Evolutionary conservation across 2,888 invertebrate species (phyloP), one percentile per base, ranked within the genome.

Genomic region (Tipula helvola): DNA sequence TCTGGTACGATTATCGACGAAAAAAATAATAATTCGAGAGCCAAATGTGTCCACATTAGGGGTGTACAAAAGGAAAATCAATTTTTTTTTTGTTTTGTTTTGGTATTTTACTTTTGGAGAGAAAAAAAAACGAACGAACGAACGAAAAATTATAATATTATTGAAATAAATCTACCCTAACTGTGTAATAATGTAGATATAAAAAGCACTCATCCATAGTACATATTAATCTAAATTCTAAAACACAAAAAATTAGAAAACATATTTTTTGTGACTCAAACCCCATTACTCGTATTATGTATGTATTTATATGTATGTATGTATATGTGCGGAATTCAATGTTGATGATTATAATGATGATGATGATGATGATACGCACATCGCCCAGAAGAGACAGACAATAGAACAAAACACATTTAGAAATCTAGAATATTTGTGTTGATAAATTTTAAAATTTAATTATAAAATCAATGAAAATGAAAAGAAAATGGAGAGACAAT

Each of bases 131-230:
- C n/a, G n/a, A 71, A 71, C n/a, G n/a, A 52, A 52, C 52, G 52
- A 52, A 52, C 52, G 52, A 52, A 52, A 52, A 71, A 71, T 71
- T 71, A 71, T 71, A 71, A 28, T 71, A 71, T 10, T 71, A 71
- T 71, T 71, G 71, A 71, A 71, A 71, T 71, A 71, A 71, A 71
- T 71, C 71, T 71, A 71, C 71, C 71, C 71, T 71, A 71, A 71
- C 71, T 71, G 71, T 71, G 71, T 71, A 71, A 71, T 71, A 71
- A 71, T 71, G 71, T 71, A 71, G 71, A 71, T 71, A 71, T 71
- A 71, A 71, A 71, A 71, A 71, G 71, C 71, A 71, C 71, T 71
- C 71, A 71, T 71, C 71, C 28, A 71, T 71, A 71, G 71, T 71
- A 71, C 71, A 71, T 71, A 71, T 71, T 71, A 71, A 71, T 71